Evolutionary conservation across 2,888 invertebrate species (phyloP).

Genomic region (Drosophila cyrtoloma): DNA sequence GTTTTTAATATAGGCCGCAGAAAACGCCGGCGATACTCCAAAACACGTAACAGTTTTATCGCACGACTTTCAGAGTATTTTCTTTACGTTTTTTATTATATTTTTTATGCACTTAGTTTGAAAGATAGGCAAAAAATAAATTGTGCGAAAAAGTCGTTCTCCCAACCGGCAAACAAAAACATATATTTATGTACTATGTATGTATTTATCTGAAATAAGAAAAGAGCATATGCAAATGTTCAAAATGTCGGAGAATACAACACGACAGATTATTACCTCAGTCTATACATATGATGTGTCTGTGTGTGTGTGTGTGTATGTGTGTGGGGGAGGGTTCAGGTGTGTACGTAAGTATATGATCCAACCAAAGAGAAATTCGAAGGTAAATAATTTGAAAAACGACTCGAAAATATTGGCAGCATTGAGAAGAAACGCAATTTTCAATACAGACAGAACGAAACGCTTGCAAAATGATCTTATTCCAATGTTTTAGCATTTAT

Average conservation of each 20-base stretch:
- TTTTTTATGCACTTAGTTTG: background rate
- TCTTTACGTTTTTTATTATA: background rate
- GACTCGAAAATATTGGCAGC: conserved; percentile 9
- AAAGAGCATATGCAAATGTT: background rate
- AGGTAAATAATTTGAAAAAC: background rate
- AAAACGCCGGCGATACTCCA: conserved; percentile 4
- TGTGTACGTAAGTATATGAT: background rate
- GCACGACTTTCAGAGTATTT: conserved; percentile 11
- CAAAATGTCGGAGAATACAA: conserved; percentile 1
- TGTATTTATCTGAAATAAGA: conserved; percentile 1
- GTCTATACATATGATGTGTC: conserved; percentile 17
- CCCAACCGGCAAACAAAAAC: conserved; percentile 2
- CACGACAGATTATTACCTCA: conserved; percentile 15
- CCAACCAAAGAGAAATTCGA: background rate
- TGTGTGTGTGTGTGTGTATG: background rate
- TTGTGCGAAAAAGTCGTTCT: conserved; percentile 12
- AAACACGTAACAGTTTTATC: conserved; percentile 3
- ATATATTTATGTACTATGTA: background rate
- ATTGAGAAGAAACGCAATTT: conserved; percentile 13
- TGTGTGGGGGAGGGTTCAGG: background rate
- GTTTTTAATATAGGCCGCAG: conserved; percentile 7
- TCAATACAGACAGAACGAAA: background rate
- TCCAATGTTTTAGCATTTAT: conserved; percentile 9
- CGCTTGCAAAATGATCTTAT: conserved; percentile 4
- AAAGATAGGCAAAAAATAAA: background rate